Conservation (phyloP, 2,888 invertebrate genomes). For the Lochmaea crataegi region DNA sequence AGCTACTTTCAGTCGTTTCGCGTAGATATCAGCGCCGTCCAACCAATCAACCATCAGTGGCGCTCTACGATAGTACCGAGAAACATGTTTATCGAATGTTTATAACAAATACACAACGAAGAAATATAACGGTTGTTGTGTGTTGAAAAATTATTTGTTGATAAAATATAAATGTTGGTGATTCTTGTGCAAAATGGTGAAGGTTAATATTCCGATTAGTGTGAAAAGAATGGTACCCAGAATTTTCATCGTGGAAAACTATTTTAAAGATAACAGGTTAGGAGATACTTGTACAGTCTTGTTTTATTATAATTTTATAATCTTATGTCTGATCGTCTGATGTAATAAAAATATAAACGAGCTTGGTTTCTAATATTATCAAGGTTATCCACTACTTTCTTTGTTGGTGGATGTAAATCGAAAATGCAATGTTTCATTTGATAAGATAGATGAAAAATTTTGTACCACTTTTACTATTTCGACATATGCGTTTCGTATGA, state of each 20-base stretch:
- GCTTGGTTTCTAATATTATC: background rate
- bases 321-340: background rate
- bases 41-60: background rate
- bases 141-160: slow-evolving; percentile 3
- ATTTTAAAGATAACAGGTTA: slow-evolving; percentile 45
- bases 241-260: slow-evolving; percentile 50
- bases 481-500: too few relatives aligned
- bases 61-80: slow-evolving; percentile 20
- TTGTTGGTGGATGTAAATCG: background rate
- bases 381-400: background rate
- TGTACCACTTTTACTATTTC: too few relatives aligned
- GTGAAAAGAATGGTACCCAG: slow-evolving; percentile 43
- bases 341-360: background rate
- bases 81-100: slow-evolving; percentile 12
- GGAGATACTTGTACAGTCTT: background rate
- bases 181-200: slow-evolving; percentile 40
- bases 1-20: slow-evolving; percentile 36
- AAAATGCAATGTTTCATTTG: too few relatives aligned
- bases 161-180: slow-evolving; percentile 5
- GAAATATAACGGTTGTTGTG: slow-evolving; percentile 17
- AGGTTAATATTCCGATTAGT: slow-evolving; percentile 42
- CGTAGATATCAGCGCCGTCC: slow-evolving; percentile 7
- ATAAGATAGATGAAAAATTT: too few relatives aligned
- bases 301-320: background rate
- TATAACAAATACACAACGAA: slow-evolving; percentile 6